Conservation (phyloP, 2,113 vertebrate species). For the Ivindomyrus marchei region DNA sequence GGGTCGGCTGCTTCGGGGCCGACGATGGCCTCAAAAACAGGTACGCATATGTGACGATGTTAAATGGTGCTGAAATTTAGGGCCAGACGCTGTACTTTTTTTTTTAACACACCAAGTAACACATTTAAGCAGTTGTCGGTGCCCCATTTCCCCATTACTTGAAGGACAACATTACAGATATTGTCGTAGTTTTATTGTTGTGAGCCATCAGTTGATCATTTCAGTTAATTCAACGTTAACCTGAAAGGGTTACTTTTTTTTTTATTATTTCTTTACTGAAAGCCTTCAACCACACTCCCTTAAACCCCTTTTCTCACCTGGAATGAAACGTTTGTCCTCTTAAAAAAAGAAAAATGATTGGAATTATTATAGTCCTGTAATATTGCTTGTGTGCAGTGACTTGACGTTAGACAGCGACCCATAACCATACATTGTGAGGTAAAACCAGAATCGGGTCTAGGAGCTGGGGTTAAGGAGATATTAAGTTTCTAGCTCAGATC, state of each 20-base stretch:
- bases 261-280: background rate
- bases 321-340: background rate
- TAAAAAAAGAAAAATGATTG: background rate
- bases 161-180: background rate
- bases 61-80: background rate
- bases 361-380: background rate
- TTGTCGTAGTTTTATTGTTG: background rate
- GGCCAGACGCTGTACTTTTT: background rate
- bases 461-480: background rate
- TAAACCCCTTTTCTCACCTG: background rate
- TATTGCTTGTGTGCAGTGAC: background rate
- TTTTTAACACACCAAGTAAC: background rate
- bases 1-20: slow-evolving; percentile 59
- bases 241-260: background rate
- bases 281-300: background rate
- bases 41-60: slow-evolving; percentile 28
- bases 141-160: background rate
- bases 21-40: slow-evolving; percentile 64
- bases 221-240: background rate
- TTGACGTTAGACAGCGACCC: background rate
- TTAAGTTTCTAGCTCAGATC: background rate
- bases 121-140: background rate
- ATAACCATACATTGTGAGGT: background rate
- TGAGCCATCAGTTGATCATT: background rate
- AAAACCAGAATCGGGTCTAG: background rate